Percentiles rank a stretch among this genome's conserved stretches.
Conservation (phyloP, 2,888 invertebrate genomes). For the Aphrophora alni region DNA sequence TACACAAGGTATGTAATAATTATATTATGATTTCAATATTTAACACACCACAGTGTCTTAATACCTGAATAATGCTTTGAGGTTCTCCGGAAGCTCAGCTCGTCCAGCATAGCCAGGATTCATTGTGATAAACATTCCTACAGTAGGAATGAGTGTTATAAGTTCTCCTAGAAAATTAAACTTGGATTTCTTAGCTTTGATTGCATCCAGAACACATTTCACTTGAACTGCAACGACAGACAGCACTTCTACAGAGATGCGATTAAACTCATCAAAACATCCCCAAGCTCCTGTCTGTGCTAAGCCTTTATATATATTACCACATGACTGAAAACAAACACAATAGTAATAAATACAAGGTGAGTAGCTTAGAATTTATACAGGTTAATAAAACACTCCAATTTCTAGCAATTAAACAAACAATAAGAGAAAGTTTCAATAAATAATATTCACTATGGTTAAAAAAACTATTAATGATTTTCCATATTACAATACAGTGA, state of each 20-base stretch:
- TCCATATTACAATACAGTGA: no score
- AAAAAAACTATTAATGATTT: no score
- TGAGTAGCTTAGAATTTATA: background rate
- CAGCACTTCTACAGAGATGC: slow-evolving; percentile 92
- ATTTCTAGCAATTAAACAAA: no score
- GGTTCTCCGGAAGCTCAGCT: slow-evolving; percentile 86
- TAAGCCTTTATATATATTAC: slow-evolving; percentile 94
- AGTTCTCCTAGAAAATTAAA: slow-evolving; percentile 88
- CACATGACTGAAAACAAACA: slow-evolving; percentile 68
- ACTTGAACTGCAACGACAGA: slow-evolving; percentile 97
- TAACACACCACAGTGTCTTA: no score
- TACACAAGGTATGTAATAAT: no score
- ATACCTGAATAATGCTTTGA: slow-evolving; percentile 63
- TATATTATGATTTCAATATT: no score
- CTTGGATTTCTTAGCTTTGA: slow-evolving; percentile 77
- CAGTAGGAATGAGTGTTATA: slow-evolving; percentile 74
- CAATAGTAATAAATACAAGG: no score
- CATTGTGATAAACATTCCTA: slow-evolving; percentile 96
- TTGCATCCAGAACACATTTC: slow-evolving; percentile 83
- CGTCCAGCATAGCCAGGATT: slow-evolving; percentile 95
- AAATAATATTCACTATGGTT: no score
- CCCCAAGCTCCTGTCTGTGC: slow-evolving; percentile 97
- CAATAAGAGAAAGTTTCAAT: no score
- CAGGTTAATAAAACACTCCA: no score
- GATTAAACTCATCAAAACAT: slow-evolving; percentile 96